A percentile compares a stretch with the other conserved stretches of the same genome.
phyloP scores from a whole-genome alignment of 2,797 vertebrate species.

The Rhinella marina region DNA sequence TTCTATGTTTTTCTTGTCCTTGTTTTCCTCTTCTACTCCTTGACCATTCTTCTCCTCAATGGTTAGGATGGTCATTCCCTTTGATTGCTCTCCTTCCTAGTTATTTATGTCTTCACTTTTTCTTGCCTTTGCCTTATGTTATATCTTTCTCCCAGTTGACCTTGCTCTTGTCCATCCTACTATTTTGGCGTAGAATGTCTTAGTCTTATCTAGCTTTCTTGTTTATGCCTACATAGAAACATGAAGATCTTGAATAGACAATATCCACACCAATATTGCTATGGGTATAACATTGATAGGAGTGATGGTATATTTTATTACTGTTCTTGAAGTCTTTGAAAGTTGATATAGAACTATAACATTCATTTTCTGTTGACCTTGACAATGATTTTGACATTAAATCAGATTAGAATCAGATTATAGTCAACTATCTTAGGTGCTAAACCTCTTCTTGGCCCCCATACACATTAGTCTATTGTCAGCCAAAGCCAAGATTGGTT shows the following conservation, averaged over 20 bases:
- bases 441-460: too few species aligned
- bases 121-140: background rate
- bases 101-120: background rate
- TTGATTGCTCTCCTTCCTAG: conserved; percentile 1
- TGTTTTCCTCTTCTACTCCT: background rate
- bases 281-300: too few species aligned
- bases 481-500: too few species aligned
- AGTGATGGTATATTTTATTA: too few species aligned
- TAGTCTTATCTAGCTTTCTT: background rate
- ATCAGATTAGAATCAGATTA: too few species aligned
- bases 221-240: background rate
- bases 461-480: too few species aligned
- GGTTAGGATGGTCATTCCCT: background rate
- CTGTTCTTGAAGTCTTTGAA: too few species aligned
- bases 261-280: background rate
- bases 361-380: background rate
- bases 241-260: background rate
- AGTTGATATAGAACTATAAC: too few species aligned
- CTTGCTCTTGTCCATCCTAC: background rate
- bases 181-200: background rate
- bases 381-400: too few species aligned
- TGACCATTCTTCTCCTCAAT: background rate
- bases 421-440: background rate
- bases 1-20: background rate
- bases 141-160: background rate